phyloP scores from a whole-genome alignment of 2,888 invertebrate genomes.

The Brachypterus glaber region DNA sequence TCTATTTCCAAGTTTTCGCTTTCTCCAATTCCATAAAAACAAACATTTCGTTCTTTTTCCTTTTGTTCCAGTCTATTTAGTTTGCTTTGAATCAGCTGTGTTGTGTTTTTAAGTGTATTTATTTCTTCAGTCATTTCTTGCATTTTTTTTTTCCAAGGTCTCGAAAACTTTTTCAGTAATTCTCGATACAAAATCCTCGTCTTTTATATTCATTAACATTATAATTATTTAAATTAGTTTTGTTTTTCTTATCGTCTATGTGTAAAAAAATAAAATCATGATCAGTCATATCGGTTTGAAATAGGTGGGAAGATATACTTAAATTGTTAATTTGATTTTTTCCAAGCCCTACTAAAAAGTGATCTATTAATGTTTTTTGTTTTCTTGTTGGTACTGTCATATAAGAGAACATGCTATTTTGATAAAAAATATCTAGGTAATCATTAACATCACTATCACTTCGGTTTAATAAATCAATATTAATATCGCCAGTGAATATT shows the following conservation, averaged over 20 bases:
- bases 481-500: too few species aligned
- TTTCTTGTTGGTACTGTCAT: neutral
- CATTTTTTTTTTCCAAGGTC: neutral
- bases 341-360: neutral
- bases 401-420: too few species aligned
- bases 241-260: too few species aligned
- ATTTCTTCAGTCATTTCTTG: neutral
- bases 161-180: neutral
- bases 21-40: neutral
- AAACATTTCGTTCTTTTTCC: neutral
- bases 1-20: neutral
- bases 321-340: too few species aligned
- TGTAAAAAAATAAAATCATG: too few species aligned
- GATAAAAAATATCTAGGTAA: too few species aligned
- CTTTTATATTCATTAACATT: too few species aligned
- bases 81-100: neutral
- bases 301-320: too few species aligned
- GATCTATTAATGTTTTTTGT: neutral
- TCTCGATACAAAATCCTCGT: neutral
- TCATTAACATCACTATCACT: too few species aligned
- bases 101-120: neutral
- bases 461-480: too few species aligned
- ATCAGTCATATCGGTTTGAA: too few species aligned
- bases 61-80: neutral
- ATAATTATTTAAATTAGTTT: too few species aligned